Conservation (phyloP, 35 echinoderm and acorn worm species). For the Heliocidaris tuberculata region DNA sequence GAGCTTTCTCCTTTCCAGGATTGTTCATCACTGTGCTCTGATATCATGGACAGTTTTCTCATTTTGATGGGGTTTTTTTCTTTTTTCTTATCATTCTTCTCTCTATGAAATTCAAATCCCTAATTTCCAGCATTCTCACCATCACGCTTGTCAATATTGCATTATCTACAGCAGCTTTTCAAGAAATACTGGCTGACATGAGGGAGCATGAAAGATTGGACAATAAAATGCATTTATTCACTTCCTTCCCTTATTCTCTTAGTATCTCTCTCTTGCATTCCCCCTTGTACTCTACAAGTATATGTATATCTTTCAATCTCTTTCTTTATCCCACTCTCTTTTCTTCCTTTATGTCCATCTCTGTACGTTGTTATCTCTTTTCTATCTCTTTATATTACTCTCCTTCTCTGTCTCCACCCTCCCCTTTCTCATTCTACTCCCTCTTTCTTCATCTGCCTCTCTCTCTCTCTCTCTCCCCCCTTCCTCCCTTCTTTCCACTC, state of each 20-base stretch:
- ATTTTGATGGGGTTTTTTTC: too few species aligned
- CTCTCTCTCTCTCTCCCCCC: neutral
- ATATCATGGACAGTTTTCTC: constrained; percentile 91
- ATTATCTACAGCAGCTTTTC: too few species aligned
- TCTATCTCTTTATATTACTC: neutral
- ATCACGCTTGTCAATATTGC: too few species aligned
- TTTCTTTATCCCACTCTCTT: neutral
- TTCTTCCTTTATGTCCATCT: neutral
- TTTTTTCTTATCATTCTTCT: too few species aligned
- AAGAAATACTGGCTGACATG: too few species aligned
- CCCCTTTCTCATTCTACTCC: neutral
- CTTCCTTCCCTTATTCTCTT: too few species aligned
- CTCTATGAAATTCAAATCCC: too few species aligned
- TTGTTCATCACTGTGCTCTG: constrained; percentile 97
- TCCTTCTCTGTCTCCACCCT: too few species aligned
- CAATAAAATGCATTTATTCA: too few species aligned
- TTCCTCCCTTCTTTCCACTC: neutral
- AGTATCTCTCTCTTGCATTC: neutral
- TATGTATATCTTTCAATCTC: neutral
- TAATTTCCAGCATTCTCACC: too few species aligned
- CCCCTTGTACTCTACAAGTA: neutral
- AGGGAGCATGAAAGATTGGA: too few species aligned
- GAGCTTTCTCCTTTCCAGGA: constrained; percentile 85
- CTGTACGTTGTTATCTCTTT: neutral
- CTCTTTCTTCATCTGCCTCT: too few species aligned